phyloP scores from a whole-genome alignment of 2,797 vertebrate species.

The Sebastolobus alascanus region DNA sequence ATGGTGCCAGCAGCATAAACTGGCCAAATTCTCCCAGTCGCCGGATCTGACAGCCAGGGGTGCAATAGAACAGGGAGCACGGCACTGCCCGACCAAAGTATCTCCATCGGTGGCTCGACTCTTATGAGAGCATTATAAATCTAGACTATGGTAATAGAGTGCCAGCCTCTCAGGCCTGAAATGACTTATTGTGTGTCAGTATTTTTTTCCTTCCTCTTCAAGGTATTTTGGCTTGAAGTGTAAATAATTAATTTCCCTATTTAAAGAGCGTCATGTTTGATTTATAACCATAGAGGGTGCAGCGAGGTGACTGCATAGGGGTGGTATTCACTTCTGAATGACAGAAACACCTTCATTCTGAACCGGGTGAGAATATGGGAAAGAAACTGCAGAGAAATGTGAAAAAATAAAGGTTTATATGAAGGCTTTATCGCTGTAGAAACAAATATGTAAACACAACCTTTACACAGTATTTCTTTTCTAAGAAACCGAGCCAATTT shows the following conservation, averaged over 20 bases:
- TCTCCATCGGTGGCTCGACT: constrained; percentile 59
- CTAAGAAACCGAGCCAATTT: neutral
- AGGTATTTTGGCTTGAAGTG: constrained; percentile 84
- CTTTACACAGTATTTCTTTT: neutral
- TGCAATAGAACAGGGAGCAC: constrained; percentile 25
- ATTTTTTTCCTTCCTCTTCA: constrained; percentile 73
- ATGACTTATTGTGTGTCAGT: constrained; percentile 81
- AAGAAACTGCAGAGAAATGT: constrained; percentile 10
- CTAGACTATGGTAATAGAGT: constrained; percentile 78
- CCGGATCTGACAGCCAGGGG: constrained; percentile 26
- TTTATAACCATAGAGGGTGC: constrained; percentile 77
- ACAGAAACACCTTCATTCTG: constrained; percentile 54
- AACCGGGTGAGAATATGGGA: constrained; percentile 15
- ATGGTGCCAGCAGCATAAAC: constrained; percentile 15
- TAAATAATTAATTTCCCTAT: constrained; percentile 88
- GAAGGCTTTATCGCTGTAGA: neutral
- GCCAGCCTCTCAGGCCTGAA: constrained; percentile 63
- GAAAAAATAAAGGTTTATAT: neutral
- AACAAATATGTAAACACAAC: constrained; percentile 29
- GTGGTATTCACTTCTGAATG: constrained; percentile 69
- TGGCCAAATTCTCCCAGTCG: constrained; percentile 38
- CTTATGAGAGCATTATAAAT: constrained; percentile 76
- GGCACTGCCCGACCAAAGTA: constrained; percentile 45
- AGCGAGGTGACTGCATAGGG: constrained; percentile 64
- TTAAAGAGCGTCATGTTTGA: constrained; percentile 85